phyloP scores from a whole-genome alignment of 2,797 vertebrate genomes.

The Novumbra hubbsi region DNA sequence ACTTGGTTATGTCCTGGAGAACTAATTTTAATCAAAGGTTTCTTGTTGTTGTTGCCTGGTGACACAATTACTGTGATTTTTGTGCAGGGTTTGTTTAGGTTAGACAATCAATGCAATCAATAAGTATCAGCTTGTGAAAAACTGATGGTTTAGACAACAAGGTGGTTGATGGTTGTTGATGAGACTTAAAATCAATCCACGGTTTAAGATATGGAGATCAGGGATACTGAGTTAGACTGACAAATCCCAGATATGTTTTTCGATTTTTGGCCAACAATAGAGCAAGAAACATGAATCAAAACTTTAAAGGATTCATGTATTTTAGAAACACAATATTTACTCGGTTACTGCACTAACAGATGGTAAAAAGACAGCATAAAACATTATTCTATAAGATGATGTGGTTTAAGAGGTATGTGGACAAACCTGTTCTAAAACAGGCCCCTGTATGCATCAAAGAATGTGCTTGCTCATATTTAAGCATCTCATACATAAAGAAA shows the following conservation, averaged over 20 bases:
- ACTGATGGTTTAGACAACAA: not conserved
- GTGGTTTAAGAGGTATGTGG: conserved; percentile 29
- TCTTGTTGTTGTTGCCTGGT: conserved; percentile 5
- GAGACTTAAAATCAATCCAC: conserved; percentile 28
- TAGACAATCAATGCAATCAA: not conserved
- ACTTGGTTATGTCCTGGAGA: not conserved
- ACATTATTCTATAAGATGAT: conserved; percentile 16
- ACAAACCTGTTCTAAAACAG: conserved; percentile 39
- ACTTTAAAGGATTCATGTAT: not conserved
- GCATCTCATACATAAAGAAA: conserved; percentile 70
- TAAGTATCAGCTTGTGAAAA: conserved; percentile 1
- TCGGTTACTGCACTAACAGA: not conserved
- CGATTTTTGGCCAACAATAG: not conserved
- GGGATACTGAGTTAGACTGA: conserved; percentile 6
- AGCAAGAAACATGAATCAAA: not conserved
- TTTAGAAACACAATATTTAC: not conserved
- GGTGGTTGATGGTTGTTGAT: conserved; percentile 8
- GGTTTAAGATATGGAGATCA: conserved; percentile 12
- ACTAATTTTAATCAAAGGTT: not conserved
- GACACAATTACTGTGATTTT: not conserved
- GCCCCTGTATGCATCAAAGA: conserved; percentile 43
- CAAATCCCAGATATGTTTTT: conserved; percentile 1
- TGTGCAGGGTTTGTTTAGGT: not conserved
- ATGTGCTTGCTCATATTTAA: conserved; percentile 65
- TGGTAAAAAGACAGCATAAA: not conserved